These are phyloP conservation scores for Callithrix jacchus DNA, from an alignment of 2,113 vertebrate species.

Conservation along the genomic window DNA sequence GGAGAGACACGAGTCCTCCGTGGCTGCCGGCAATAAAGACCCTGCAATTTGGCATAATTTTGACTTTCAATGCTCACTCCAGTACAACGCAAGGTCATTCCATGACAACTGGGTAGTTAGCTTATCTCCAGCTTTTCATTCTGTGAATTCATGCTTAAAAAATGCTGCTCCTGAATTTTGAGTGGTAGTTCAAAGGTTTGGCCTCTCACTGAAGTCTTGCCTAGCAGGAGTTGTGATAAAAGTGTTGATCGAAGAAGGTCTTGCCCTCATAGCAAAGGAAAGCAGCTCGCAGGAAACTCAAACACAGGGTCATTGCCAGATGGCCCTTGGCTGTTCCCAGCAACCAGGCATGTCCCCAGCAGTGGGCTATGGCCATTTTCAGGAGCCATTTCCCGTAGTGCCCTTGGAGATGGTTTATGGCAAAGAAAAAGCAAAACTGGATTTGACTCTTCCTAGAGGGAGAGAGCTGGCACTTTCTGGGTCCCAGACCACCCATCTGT, in stretches of 20 bases:
- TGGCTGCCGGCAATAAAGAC: no score
- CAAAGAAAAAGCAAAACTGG: neutral
- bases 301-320: neutral
- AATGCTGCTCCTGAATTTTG: neutral
- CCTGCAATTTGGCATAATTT: no score
- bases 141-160: neutral
- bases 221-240: neutral
- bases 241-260: neutral
- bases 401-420: neutral
- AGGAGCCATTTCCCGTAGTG: neutral
- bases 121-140: neutral
- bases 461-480: neutral
- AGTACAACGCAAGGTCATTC: neutral
- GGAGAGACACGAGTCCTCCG: no score
- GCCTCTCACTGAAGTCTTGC: neutral
- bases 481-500: no score
- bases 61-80: no score
- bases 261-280: neutral
- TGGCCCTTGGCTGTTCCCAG: neutral
- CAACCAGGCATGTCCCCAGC: neutral
- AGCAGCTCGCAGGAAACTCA: neutral
- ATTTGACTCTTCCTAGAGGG: no score
- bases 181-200: neutral
- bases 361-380: neutral
- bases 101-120: neutral